Evolutionary conservation across 1,140 invertebrate species (phyloP).

Genomic region (Leptestheria dahalacensis): DNA sequence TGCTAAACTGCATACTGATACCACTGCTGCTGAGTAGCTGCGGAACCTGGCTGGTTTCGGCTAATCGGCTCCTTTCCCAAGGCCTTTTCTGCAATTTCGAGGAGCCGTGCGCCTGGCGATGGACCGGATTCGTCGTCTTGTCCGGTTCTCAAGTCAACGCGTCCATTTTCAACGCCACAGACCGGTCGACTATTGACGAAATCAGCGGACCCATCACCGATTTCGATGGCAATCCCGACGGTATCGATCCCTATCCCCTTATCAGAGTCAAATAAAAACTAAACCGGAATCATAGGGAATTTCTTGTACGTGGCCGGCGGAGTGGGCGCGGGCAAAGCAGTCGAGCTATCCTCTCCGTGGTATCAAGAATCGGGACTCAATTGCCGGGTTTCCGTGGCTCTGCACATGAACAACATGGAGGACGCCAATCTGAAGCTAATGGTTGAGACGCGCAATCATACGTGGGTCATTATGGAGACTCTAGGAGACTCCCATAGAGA

Average conservation of each 20-base stretch:
- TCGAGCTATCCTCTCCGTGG: conserved; percentile 10
- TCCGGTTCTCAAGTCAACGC: conserved; percentile 10
- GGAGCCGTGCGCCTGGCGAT: conserved; percentile 7
- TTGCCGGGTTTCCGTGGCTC: conserved; percentile 9
- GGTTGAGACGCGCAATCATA: conserved; percentile 13
- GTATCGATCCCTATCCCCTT: neutral
- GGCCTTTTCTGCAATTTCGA: conserved; percentile 7
- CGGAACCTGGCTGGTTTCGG: neutral
- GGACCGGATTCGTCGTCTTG: conserved; percentile 6
- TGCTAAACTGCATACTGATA: neutral
- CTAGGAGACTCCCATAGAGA: conserved; percentile 11
- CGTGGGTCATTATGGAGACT: conserved; percentile 12
- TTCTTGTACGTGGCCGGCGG: conserved; percentile 14
- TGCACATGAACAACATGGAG: conserved; percentile 17
- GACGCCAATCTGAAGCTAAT: conserved; percentile 15
- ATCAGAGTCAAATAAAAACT: neutral
- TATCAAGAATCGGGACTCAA: conserved; percentile 11
- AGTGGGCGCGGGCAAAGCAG: conserved; percentile 1
- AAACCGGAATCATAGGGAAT: neutral
- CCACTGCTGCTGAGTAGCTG: neutral
- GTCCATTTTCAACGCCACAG: conserved; percentile 12
- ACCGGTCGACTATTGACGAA: neutral
- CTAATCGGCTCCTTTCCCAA: neutral
- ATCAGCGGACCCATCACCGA: conserved; percentile 8
- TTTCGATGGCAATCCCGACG: conserved; percentile 6